phyloP scores from a whole-genome alignment of 2,888 invertebrate genomes.

The Cistogaster globosa region DNA sequence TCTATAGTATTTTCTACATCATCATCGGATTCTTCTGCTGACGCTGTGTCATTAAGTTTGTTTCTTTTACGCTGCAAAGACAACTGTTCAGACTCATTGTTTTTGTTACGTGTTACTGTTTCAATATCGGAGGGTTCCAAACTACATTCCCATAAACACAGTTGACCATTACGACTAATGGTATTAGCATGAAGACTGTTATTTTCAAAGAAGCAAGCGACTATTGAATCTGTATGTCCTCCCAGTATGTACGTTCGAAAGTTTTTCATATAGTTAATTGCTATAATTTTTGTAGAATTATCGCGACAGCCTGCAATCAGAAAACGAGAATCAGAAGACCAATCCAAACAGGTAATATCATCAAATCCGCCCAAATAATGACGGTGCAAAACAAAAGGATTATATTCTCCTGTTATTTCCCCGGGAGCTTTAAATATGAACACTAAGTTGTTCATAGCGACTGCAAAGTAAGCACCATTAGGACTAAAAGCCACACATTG shows the following conservation, averaged over 20 bases:
- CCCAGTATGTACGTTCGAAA: constrained; percentile 90
- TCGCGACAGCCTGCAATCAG: constrained; percentile 96
- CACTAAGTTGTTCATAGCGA: constrained; percentile 93
- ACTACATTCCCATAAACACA: constrained; percentile 91
- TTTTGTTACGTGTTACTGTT: constrained; percentile 12
- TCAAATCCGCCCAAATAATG: constrained; percentile 93
- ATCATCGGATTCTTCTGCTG: constrained; percentile 88
- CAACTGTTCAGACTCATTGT: background rate
- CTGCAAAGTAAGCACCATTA: constrained; percentile 95
- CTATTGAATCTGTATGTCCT: constrained; percentile 92
- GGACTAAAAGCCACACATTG: constrained; percentile 94
- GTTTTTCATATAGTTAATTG: constrained; percentile 89
- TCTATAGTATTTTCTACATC: constrained; percentile 84
- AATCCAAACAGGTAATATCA: constrained; percentile 93
- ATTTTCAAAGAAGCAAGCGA: constrained; percentile 94
- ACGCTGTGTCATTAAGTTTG: constrained; percentile 77
- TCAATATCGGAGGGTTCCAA: constrained; percentile 87
- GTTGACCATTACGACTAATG: constrained; percentile 91
- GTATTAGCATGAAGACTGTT: constrained; percentile 93
- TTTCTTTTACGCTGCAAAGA: constrained; percentile 49
- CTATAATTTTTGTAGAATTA: constrained; percentile 92
- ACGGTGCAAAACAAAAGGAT: constrained; percentile 93
- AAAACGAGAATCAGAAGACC: constrained; percentile 95
- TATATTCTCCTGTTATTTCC: constrained; percentile 90
- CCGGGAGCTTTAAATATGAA: constrained; percentile 94